A percentile compares a stretch with the other conserved stretches of the same genome.
phyloP scores from a whole-genome alignment of 2,113 vertebrate genomes.

The Ranitomeya variabilis region DNA sequence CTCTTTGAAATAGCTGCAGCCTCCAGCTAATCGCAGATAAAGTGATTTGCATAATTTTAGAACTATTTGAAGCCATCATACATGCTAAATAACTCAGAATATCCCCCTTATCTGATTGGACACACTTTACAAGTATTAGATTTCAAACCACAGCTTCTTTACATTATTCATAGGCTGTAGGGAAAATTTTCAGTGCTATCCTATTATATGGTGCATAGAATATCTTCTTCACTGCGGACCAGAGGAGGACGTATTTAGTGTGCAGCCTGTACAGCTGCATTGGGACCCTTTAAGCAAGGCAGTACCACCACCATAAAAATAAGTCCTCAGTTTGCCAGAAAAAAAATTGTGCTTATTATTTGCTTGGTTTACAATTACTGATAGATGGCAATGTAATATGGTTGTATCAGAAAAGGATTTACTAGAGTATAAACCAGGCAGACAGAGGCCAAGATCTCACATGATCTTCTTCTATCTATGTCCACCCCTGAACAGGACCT shows the following conservation, averaged over 20 bases:
- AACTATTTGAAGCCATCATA: slow-evolving; percentile 52
- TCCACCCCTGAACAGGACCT: not conserved
- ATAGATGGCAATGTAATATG: no score
- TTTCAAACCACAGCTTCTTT: slow-evolving; percentile 20
- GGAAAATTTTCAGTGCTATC: slow-evolving; percentile 13
- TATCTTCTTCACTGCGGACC: not conserved
- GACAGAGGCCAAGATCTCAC: not conserved
- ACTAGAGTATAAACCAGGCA: no score
- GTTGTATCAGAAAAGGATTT: no score
- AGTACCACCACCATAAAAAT: not conserved
- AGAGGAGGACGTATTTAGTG: not conserved
- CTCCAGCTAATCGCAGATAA: slow-evolving; percentile 56
- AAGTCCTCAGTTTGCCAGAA: not conserved
- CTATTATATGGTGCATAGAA: not conserved
- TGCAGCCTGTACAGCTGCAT: not conserved
- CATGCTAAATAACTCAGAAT: slow-evolving; percentile 41
- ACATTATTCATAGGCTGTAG: slow-evolving; percentile 49
- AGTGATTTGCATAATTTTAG: slow-evolving; percentile 57
- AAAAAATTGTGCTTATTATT: no score
- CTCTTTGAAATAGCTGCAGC: slow-evolving; percentile 54
- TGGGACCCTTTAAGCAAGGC: not conserved
- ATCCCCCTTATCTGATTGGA: slow-evolving; percentile 55
- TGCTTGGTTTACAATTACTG: no score
- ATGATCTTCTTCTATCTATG: not conserved
- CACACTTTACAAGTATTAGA: slow-evolving; percentile 34